These are phyloP conservation scores for Percopsis transmontana DNA, from an alignment of 2,113 vertebrate species.

Conservation along the genomic window DNA sequence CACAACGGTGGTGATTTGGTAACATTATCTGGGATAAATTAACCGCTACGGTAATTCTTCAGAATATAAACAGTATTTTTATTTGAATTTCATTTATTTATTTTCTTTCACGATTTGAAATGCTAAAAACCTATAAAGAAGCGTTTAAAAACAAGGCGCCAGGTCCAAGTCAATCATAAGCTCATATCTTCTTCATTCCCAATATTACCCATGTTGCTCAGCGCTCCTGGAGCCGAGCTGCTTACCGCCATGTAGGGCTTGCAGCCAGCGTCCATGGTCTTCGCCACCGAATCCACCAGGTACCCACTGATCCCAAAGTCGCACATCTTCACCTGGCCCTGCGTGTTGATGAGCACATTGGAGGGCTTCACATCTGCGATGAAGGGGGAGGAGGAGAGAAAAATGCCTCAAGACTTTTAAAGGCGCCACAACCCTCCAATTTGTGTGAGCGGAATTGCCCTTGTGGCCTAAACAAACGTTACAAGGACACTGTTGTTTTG, in stretches of 20 bases:
- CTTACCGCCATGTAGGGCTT: conserved; percentile 98
- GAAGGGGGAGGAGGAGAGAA: neutral
- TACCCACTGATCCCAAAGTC: conserved; percentile 98
- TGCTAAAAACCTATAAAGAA: neutral
- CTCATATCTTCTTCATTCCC: neutral
- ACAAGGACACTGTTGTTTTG: too few species aligned
- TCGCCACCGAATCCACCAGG: conserved; percentile 95
- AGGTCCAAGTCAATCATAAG: too few species aligned
- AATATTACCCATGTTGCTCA: too few species aligned
- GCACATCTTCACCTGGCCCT: conserved; percentile 98
- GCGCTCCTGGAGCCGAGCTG: neutral
- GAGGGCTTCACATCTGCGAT: conserved; percentile 94
- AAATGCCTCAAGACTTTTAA: neutral
- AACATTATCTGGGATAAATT: too few species aligned
- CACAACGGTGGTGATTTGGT: too few species aligned
- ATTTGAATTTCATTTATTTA: neutral
- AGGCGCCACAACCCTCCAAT: too few species aligned
- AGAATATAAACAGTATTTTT: neutral
- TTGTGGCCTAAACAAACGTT: too few species aligned
- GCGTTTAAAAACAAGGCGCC: neutral
- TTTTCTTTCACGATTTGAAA: neutral
- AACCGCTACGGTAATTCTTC: too few species aligned
- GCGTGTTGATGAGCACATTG: conserved; percentile 94
- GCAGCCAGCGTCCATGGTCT: conserved; percentile 96
- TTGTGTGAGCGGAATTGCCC: too few species aligned